phyloP scores from a whole-genome alignment of 1,140 invertebrate species.

The Ceratina japonica region DNA sequence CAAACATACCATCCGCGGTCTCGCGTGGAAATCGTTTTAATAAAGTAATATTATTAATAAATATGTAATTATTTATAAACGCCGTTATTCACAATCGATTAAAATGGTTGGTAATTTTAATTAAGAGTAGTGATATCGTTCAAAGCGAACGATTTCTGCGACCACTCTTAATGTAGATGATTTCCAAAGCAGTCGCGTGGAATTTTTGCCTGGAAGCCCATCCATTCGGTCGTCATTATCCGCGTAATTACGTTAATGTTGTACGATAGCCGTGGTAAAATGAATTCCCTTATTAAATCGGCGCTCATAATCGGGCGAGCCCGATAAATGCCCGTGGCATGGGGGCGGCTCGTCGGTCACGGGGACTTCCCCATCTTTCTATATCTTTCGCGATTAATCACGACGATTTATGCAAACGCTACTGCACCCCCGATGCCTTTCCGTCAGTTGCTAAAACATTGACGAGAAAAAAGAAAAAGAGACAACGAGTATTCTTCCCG shows the following conservation, averaged over 20 bases:
- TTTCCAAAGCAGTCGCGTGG: neutral
- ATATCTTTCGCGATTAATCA: neutral
- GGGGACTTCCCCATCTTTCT: neutral
- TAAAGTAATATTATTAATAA: too few species aligned
- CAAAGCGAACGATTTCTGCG: neutral
- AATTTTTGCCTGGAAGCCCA: conserved; percentile 1
- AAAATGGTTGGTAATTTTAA: too few species aligned
- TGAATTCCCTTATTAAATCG: conserved; percentile 38
- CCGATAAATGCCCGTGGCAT: conserved; percentile 5
- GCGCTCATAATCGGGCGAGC: conserved; percentile 11
- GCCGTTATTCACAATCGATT: too few species aligned
- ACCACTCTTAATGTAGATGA: neutral
- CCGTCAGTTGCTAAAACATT: neutral
- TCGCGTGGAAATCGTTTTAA: too few species aligned
- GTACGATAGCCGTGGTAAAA: neutral
- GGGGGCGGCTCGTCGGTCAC: neutral
- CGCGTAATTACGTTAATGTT: conserved; percentile 31
- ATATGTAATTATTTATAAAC: too few species aligned
- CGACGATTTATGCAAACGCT: conserved; percentile 22
- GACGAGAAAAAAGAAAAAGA: neutral
- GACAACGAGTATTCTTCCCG: neutral
- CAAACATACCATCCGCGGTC: too few species aligned
- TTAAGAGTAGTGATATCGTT: neutral
- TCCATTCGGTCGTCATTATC: conserved; percentile 20
- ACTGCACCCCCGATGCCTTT: conserved; percentile 6